Conservation (phyloP, 2,797 vertebrate species). For the Lepidocolaptes lacrymiger region DNA sequence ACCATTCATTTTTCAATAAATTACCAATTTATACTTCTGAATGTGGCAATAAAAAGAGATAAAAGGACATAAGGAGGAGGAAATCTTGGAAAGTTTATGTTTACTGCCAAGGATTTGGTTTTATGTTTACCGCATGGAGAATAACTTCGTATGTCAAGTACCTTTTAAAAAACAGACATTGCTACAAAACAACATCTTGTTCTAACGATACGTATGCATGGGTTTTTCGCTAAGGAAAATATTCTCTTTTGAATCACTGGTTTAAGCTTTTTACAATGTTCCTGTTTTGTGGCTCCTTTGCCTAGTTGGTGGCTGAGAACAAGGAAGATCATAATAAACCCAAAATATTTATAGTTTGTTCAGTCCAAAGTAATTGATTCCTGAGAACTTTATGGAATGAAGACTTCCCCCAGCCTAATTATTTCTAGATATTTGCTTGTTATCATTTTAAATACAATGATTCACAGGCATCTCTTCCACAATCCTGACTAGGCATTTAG, state of each 20-base stretch:
- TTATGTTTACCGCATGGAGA: slow-evolving; percentile 38
- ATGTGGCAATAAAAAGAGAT: slow-evolving; percentile 43
- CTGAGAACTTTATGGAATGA: background rate
- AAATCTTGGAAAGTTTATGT: slow-evolving; percentile 42
- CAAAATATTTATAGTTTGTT: background rate
- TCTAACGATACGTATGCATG: background rate
- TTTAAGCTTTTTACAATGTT: background rate
- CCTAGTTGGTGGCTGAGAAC: background rate
- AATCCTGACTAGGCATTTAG: background rate
- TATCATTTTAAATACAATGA: background rate
- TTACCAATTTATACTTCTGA: slow-evolving; percentile 32
- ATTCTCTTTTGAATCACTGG: background rate
- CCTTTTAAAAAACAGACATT: background rate
- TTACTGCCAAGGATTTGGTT: slow-evolving; percentile 33
- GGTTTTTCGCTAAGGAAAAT: background rate
- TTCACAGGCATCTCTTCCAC: background rate
- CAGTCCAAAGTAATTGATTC: background rate
- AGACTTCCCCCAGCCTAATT: background rate
- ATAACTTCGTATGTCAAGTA: slow-evolving; percentile 6
- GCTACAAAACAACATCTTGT: background rate
- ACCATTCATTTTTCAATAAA: slow-evolving; percentile 41
- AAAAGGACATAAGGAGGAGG: slow-evolving; percentile 35
- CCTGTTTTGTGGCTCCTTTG: background rate
- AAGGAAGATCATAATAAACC: background rate
- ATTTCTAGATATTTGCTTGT: background rate